Evolutionary conservation across 2,113 vertebrate species (phyloP), one percentile per base, ranked within the genome.

Genomic region (Anarrhichthys ocellatus): DNA sequence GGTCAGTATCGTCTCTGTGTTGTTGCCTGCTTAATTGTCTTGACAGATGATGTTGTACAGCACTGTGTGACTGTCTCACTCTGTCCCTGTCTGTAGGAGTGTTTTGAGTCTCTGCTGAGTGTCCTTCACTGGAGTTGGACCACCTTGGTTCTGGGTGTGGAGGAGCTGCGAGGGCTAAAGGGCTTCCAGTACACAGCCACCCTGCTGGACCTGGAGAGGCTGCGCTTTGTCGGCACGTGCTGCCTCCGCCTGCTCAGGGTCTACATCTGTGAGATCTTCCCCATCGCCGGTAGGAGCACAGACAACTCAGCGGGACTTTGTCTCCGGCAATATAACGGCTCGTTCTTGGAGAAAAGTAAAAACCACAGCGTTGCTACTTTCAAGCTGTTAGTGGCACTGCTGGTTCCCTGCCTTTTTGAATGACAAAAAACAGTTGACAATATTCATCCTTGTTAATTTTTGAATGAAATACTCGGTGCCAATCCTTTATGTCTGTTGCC

Each of bases 111-210:
- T 54, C 92, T 99, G 86, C 73, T 99, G 87, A 99, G 97, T 87
- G 96, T 99, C 85, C 96, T 99, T 83, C 98, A 99, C 66, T 99
- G 98, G 98, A 99, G 98, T 76, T 99, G 98, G 98, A 99, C 98
- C 76, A 99, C 98, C 0, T 88, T 99, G 88, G 98, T 99, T 65
- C 91, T 99, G 85, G 98, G 98, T 84, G 98, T 99, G 70, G 98
- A 99, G 94, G 98, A 99, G 85, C 96, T 99, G 78, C 95, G 98
- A 74, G 98, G 97, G 13, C 92, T 99, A 54, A 99, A 99, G 90
- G 98, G 98, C 48, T 99, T 99, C 90, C 98, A 99, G 76, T 99
- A 97, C 88, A 99, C 98, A 2, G 98, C 98, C 88, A 99, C 98
- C 2, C 95, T 99, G 76, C 90, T 99, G 42, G 98, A 99, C 93